phyloP scores from a whole-genome alignment of 2,113 vertebrate species.

The Columbina picui region DNA sequence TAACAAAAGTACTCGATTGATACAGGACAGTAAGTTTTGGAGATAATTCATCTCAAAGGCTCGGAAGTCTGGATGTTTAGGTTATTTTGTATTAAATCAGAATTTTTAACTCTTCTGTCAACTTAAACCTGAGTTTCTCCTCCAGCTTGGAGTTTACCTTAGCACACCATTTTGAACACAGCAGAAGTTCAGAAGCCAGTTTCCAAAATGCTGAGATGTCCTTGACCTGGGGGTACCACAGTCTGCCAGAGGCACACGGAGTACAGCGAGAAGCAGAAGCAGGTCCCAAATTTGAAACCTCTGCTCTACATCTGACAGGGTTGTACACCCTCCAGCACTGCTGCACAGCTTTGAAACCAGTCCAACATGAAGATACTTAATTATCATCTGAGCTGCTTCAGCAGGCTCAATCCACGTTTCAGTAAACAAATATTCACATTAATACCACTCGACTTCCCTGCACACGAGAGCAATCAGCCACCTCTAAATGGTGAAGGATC shows the following conservation, averaged over 20 bases:
- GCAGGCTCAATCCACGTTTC: neutral
- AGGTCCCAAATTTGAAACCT: neutral
- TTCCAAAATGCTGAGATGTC: neutral
- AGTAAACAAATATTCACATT: neutral
- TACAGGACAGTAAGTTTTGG: neutral
- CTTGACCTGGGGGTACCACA: neutral
- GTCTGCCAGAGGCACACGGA: neutral
- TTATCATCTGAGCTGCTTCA: neutral
- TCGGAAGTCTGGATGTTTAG: neutral
- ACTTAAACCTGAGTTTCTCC: neutral
- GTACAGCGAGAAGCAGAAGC: neutral
- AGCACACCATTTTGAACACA: neutral
- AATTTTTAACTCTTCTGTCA: neutral
- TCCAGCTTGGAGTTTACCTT: neutral
- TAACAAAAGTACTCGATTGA: neutral
- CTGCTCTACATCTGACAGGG: neutral
- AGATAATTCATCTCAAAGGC: neutral
- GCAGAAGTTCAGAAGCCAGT: neutral
- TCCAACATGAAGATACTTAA: neutral
- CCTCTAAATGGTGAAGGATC: neutral
- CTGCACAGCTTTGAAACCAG: neutral
- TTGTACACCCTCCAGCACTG: neutral
- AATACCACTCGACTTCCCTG: fast-evolving
- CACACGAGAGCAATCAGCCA: neutral
- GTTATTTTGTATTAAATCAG: neutral